Evolutionary conservation across 2,113 vertebrate genomes (phyloP).

Genomic region (Sturnira hondurensis): DNA sequence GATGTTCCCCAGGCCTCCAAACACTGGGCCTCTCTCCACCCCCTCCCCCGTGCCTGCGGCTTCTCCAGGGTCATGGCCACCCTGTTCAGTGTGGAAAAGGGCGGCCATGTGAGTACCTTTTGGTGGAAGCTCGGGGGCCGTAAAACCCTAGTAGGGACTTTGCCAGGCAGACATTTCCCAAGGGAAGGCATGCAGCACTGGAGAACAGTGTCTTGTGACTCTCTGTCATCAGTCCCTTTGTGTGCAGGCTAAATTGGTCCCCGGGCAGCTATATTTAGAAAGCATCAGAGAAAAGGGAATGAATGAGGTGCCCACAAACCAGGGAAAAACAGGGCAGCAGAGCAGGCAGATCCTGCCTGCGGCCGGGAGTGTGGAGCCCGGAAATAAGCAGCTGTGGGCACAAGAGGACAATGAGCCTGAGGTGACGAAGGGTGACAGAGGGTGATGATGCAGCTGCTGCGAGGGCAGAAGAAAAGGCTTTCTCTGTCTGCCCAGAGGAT

Average conservation of each 20-base stretch:
- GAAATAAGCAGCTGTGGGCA: not conserved
- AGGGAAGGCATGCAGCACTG: not conserved
- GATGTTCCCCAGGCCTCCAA: not conserved
- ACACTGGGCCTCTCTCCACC: not conserved
- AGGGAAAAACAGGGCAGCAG: not conserved
- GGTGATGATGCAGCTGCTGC: not conserved
- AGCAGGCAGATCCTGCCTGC: not conserved
- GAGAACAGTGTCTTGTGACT: constrained; percentile 62
- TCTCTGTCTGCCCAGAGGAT: not conserved
- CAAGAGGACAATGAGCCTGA: fast-evolving
- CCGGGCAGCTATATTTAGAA: constrained; percentile 23
- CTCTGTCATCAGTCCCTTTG: constrained; percentile 28
- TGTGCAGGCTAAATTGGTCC: constrained; percentile 10
- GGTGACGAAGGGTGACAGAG: constrained; percentile 37
- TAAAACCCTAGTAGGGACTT: not conserved
- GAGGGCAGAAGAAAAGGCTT: constrained; percentile 27
- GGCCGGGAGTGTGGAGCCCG: not conserved
- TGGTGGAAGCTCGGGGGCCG: not conserved
- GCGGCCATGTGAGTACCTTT: not conserved
- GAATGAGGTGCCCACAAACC: constrained; percentile 27
- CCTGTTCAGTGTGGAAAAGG: not conserved
- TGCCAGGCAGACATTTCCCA: not conserved
- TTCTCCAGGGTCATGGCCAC: not conserved
- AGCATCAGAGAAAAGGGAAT: not conserved
- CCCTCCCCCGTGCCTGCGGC: not conserved